Evolutionary conservation across 2,888 invertebrate genomes (phyloP).

Genomic region (Cyclophora albipunctata): DNA sequence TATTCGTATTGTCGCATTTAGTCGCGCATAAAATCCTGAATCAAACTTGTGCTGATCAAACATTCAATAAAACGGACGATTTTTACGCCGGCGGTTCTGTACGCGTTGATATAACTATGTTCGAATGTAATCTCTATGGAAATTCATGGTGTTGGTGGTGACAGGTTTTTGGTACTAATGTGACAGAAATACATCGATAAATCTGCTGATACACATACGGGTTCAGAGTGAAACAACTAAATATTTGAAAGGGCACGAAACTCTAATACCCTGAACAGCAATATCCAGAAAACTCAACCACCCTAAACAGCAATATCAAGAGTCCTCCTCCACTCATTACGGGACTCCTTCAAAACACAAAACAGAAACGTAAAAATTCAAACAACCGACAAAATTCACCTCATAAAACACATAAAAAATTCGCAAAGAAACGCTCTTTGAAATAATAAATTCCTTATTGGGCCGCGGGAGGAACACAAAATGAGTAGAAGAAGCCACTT

Average conservation of each 20-base stretch:
- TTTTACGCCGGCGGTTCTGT: too few relatives aligned
- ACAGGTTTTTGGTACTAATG: too few relatives aligned
- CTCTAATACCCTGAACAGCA: too few relatives aligned
- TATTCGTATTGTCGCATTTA: conserved; percentile 9
- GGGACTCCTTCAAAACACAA: conserved; percentile 10
- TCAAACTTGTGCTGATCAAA: conserved; percentile 6
- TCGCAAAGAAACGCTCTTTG: conserved; percentile 40
- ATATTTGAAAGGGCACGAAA: too few relatives aligned
- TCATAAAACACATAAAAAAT: conserved; percentile 40
- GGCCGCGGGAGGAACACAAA: conserved; percentile 60
- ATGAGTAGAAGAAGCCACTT: conserved; percentile 72
- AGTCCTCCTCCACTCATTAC: conserved; percentile 15
- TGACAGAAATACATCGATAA: too few relatives aligned
- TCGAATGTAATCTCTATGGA: too few relatives aligned
- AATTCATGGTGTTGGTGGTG: too few relatives aligned
- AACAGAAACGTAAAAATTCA: conserved; percentile 19
- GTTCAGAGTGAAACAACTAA: too few relatives aligned
- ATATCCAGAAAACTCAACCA: too few relatives aligned
- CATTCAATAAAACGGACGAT: background rate
- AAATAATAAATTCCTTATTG: conserved; percentile 66
- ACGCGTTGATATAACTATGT: too few relatives aligned
- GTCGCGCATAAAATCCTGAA: conserved; percentile 11
- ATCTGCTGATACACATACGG: too few relatives aligned
- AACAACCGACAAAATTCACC: conserved; percentile 27
- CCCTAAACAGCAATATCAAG: background rate